A percentile compares a stretch with the other conserved stretches of the same genome.
Evolutionary conservation across 2,113 vertebrate species (phyloP).

Genomic region (Taurulus bubalis): DNA sequence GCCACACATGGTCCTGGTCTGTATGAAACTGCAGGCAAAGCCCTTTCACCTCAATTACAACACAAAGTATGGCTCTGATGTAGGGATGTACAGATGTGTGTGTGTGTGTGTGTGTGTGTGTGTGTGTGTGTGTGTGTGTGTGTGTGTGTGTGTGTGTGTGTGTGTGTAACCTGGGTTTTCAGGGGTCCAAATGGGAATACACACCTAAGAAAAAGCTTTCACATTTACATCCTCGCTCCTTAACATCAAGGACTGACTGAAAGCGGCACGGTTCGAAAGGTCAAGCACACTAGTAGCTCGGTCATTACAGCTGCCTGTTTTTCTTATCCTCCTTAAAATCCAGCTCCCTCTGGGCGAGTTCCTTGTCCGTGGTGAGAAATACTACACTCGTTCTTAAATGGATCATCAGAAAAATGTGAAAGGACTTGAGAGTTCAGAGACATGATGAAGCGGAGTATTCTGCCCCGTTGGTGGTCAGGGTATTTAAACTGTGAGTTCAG

Average conservation of each 20-base stretch:
- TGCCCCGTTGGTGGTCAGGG: neutral
- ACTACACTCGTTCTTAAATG: neutral
- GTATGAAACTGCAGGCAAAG: conserved; percentile 34
- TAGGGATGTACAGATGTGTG: neutral
- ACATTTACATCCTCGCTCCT: conserved; percentile 28
- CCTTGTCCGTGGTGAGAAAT: conserved; percentile 11
- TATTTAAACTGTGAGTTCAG: conserved; percentile 9
- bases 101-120: neutral
- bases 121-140: neutral
- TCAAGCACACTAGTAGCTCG: conserved; percentile 28
- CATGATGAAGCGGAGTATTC: neutral
- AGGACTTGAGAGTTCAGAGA: conserved; percentile 10
- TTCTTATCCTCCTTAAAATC: conserved; percentile 24
- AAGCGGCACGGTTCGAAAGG: conserved; percentile 13
- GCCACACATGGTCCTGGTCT: conserved; percentile 62
- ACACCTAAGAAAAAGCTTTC: conserved; percentile 4
- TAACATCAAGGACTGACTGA: conserved; percentile 32
- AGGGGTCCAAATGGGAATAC: neutral
- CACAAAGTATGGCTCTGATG: conserved; percentile 34
- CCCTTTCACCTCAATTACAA: conserved; percentile 49
- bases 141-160: neutral
- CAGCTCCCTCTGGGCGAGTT: neutral
- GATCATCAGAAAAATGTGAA: conserved; percentile 28
- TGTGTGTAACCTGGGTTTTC: neutral
- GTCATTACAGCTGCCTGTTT: conserved; percentile 19